phyloP scores from a whole-genome alignment of 2,888 invertebrate species.

The Ormyrus pomaceus region DNA sequence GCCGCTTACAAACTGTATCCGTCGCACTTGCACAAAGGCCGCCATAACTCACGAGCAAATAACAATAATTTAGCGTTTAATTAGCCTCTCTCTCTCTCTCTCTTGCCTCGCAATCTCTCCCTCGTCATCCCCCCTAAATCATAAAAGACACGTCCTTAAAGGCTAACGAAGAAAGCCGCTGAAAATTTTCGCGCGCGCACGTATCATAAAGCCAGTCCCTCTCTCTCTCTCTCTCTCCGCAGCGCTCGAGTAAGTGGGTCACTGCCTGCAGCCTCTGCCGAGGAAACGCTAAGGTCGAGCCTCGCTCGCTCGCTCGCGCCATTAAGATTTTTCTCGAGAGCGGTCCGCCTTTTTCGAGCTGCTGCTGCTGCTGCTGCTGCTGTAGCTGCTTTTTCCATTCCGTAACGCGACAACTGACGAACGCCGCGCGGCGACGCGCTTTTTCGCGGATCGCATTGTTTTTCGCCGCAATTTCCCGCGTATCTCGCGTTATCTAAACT shows the following conservation, averaged over 20 bases:
- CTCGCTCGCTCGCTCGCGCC: constrained; percentile 12
- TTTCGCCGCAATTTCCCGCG: too few species aligned
- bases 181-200: constrained; percentile 16
- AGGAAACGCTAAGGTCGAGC: constrained; percentile 35
- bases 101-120: background rate
- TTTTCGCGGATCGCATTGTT: too few species aligned
- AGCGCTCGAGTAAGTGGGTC: constrained; percentile 44
- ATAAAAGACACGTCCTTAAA: constrained; percentile 15
- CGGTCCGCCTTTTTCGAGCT: background rate
- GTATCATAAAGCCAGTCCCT: background rate
- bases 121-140: constrained; percentile 29
- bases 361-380: background rate
- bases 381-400: too few species aligned
- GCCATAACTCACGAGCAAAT: background rate
- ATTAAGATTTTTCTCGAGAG: constrained; percentile 36
- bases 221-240: constrained; percentile 5
- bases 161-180: background rate
- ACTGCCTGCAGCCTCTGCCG: constrained; percentile 48
- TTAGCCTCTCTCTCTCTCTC: background rate
- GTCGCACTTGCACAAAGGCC: too few species aligned
- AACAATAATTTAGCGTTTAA: constrained; percentile 8
- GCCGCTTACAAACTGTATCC: too few species aligned
- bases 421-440: too few species aligned
- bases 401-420: too few species aligned
- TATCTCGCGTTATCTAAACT: too few species aligned